Evolutionary conservation across 2,113 vertebrate species (phyloP).

Genomic region (Poeciliopsis turrubarensis): DNA sequence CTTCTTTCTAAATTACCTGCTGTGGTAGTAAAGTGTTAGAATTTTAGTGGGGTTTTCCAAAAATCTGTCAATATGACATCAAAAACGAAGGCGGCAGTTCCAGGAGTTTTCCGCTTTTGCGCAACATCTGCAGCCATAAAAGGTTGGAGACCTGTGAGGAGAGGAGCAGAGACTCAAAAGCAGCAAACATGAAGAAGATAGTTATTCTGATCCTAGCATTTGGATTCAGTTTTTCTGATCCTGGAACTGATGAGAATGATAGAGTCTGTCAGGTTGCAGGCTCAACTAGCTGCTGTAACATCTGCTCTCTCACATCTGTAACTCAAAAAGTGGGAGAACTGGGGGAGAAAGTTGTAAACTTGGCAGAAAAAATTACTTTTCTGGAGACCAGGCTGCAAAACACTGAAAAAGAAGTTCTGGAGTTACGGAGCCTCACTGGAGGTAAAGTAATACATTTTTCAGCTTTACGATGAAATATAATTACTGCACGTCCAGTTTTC

Average conservation of each 20-base stretch:
- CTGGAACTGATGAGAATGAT: neutral
- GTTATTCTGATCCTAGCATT: conserved; percentile 19
- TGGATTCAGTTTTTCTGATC: conserved; percentile 8
- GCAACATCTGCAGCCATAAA: conserved; percentile 1
- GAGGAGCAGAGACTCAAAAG: neutral
- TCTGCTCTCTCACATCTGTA: neutral
- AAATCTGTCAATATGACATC: neutral
- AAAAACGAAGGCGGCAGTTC: neutral
- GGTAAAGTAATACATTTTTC: conserved; percentile 10
- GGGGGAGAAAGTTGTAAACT: conserved; percentile 30
- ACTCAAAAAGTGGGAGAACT: conserved; percentile 18
- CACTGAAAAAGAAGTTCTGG: conserved; percentile 31
- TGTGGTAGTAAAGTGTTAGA: too few species aligned
- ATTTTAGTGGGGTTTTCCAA: neutral
- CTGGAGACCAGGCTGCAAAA: conserved; percentile 34
- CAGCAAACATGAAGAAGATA: conserved; percentile 31
- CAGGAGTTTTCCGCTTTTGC: neutral
- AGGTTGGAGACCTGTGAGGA: neutral
- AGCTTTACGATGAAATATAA: neutral
- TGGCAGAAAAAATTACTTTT: conserved; percentile 27
- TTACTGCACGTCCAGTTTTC: neutral
- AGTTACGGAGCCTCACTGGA: conserved; percentile 31
- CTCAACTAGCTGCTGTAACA: neutral
- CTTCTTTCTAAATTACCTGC: neutral
- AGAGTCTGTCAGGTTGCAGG: neutral